Evolutionary conservation across 2,113 vertebrate species (phyloP).

Genomic region (Bos taurus): ARS-UCD2.0 NC_037331.1:114025501-114026000

Average conservation of each 20-base stretch:
- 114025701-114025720: not conserved
- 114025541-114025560: not conserved
- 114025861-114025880: not conserved
- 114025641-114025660: not conserved
- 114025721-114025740: not conserved
- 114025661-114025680: not conserved
- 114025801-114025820: not conserved
- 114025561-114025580: not conserved
- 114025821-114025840: not conserved
- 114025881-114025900: not conserved
- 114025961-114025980: not conserved
- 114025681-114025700: not conserved
- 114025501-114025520: rapidly evolving
- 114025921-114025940: not conserved
- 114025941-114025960: not conserved
- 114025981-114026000: not conserved
- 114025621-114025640: not conserved
- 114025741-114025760: not conserved
- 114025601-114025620: too few relatives aligned
- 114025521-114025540: not conserved
- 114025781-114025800: not conserved
- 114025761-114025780: not conserved
- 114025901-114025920: not conserved
- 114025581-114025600: rapidly evolving
- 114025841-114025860: not conserved